phyloP scores from a whole-genome alignment of 2,888 invertebrate species.

The Danaus chrysippus region DNA sequence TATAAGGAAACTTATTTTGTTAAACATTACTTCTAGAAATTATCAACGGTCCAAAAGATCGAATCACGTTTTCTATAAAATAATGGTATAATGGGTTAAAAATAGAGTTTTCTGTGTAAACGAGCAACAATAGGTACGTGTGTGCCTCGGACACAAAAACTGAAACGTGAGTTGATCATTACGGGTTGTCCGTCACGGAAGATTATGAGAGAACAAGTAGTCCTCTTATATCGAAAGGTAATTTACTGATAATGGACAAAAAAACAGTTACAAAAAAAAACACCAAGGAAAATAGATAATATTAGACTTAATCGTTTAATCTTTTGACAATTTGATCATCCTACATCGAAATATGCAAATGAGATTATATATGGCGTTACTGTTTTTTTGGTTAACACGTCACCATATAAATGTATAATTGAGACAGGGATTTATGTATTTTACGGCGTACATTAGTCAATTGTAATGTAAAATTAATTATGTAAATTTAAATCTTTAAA shows the following conservation, averaged over 20 bases:
- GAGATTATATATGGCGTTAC: neutral
- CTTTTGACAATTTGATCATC: neutral
- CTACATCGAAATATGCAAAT: neutral
- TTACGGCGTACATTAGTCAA: neutral
- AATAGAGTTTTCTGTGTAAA: neutral
- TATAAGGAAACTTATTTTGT: constrained; percentile 51
- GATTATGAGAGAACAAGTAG: constrained; percentile 1
- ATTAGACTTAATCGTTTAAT: neutral
- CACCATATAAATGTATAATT: neutral
- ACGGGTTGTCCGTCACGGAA: constrained; percentile 10
- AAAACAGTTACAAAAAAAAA: neutral
- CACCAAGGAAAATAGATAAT: neutral
- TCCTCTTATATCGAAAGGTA: neutral
- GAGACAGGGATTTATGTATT: neutral
- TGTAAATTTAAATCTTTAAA: neutral
- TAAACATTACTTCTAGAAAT: constrained; percentile 62
- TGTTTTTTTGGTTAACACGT: neutral
- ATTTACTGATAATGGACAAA: neutral
- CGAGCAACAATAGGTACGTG: neutral
- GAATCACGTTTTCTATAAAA: neutral
- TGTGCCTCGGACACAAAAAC: constrained; percentile 2
- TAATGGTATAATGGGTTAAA: no score
- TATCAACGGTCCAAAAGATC: constrained; percentile 13
- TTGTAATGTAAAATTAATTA: neutral
- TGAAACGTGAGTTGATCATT: constrained; percentile 13